Evolutionary conservation across 2,888 invertebrate genomes (phyloP), one percentile per base, ranked within the genome.

Genomic region (Metacarcinus magister): DNA sequence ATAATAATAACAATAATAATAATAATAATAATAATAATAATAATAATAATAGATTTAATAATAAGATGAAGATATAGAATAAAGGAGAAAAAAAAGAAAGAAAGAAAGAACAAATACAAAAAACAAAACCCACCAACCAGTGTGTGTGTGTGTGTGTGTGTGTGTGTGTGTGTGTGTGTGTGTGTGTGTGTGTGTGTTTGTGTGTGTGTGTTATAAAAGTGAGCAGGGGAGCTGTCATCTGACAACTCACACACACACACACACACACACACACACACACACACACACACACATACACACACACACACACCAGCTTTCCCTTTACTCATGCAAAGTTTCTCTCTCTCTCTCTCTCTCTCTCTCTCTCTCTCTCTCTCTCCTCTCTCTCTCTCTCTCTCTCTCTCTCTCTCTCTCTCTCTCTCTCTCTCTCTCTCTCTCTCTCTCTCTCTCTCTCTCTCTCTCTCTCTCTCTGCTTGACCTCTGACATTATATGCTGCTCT

Each of bases 271-370:
- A 67, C 32, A 82, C 82, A 82, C 82, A 82, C 67, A 67, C 67
- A 82, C 82, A 82, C 82, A 67, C 67, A 67, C 32, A 32, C 82
- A 75, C 75, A 75, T 19, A 60, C 60, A 75, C 75, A 75, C 75
- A 60, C 60, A 60, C 28, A 75, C 46, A 46, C 46, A 46, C n/a
- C 48, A 75, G 75, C 75, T 75, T 75, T 28, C 75, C 75, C 28
- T 75, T 75, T 4, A n/a, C 75, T 75, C 75, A 75, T 75, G 75
- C 75, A 75, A 75, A 75, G 75, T 82, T 32, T 82, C 82, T 82
- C 82, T 82, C 82, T 82, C 82, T 82, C 82, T 82, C 82, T 82
- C 82, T 82, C 82, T 82, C 82, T 82, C 82, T 82, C 82, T 82
- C 82, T 82, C 82, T 67, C 67, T 67, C 67, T 67, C 67, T 54